A percentile compares a stretch with the other conserved stretches of the same genome.
Conservation (phyloP, 2,888 invertebrate species). For the Stegana nigrithorax region DNA sequence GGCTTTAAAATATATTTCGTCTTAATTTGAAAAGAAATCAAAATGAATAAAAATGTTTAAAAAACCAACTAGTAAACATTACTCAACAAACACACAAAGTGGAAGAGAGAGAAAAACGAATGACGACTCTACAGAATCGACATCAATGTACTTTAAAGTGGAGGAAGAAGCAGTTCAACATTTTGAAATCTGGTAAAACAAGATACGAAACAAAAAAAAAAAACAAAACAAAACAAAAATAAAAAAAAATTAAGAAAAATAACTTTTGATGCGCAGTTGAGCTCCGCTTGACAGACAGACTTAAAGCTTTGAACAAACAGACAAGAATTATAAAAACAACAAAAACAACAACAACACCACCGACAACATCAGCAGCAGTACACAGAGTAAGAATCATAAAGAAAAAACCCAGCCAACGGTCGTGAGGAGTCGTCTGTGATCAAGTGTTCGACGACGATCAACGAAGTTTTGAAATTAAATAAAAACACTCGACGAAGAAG, state of each 20-base stretch:
- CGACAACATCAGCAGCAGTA: conserved; percentile 13
- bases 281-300: conserved; percentile 46
- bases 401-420: no score
- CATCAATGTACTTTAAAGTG: conserved; percentile 4
- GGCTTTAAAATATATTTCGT: conserved; percentile 6
- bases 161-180: not conserved
- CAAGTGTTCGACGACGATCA: conserved; percentile 42
- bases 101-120: not conserved
- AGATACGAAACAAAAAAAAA: not conserved
- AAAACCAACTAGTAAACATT: no score
- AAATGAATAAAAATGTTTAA: no score
- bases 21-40: conserved; percentile 23
- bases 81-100: not conserved
- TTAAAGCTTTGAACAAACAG: conserved; percentile 58
- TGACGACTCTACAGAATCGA: not conserved
- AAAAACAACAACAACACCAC: conserved; percentile 35
- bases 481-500: conserved; percentile 58
- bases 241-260: not conserved
- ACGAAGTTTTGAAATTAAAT: conserved; percentile 30
- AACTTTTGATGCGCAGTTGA: conserved; percentile 6
- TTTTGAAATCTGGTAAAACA: not conserved
- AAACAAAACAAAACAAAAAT: not conserved
- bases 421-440: conserved; percentile 37
- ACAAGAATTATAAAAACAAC: conserved; percentile 23
- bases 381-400: no score